Conservation (phyloP, 2,888 invertebrate species). For the Ethmia dodecea region DNA sequence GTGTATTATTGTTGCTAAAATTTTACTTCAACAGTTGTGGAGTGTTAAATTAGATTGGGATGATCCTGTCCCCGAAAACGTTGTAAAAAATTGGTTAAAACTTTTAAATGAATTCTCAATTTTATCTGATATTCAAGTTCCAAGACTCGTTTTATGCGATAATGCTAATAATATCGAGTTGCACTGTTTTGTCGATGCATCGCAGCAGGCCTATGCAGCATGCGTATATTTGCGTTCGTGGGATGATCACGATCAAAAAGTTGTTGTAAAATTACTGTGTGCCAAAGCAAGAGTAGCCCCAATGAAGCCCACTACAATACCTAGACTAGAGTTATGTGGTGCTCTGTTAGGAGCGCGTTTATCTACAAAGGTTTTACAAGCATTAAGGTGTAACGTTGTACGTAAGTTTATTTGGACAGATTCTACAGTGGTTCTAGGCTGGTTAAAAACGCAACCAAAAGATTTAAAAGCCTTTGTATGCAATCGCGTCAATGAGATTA, state of each 20-base stretch:
- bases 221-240: constrained; percentile 6
- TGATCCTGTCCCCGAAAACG: constrained; percentile 6
- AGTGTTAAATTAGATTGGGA: constrained; percentile 12
- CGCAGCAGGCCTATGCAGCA: constrained; percentile 4
- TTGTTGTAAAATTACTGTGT: constrained; percentile 7
- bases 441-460: background rate
- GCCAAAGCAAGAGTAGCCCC: constrained; percentile 5
- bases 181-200: constrained; percentile 12
- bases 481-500: background rate
- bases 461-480: background rate
- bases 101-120: background rate
- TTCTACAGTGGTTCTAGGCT: background rate
- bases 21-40: constrained; percentile 16
- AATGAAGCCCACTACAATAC: constrained; percentile 13
- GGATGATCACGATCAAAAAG: background rate
- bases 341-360: constrained; percentile 9
- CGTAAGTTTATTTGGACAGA: background rate
- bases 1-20: constrained; percentile 14
- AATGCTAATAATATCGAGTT: background rate
- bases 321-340: constrained; percentile 16
- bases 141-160: background rate
- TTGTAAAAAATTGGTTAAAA: constrained; percentile 3
- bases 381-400: background rate
- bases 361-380: background rate
- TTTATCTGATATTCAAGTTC: background rate